These are phyloP conservation scores for Aurelia aurita complex sp. Pacific DNA, from an alignment of 30 jellyfish, hydroid and myxozoan genomes.

Conservation along the genomic window DNA sequence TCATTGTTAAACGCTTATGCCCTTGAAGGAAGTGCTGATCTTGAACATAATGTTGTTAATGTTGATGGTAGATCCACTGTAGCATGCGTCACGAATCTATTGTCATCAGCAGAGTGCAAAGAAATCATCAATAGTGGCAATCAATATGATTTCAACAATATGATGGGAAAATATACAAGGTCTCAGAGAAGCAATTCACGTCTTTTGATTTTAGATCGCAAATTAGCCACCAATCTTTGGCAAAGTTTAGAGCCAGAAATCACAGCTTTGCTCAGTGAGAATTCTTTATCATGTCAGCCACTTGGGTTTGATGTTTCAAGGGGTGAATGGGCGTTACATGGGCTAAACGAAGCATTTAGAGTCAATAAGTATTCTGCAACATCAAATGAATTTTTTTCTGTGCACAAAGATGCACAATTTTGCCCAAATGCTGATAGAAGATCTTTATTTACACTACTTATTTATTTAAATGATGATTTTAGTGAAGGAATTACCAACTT, in stretches of 20 bases:
- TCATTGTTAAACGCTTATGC: not conserved
- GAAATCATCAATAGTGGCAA: constrained; percentile 5
- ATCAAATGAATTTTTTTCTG: constrained; percentile 38
- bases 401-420: constrained; percentile 70
- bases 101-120: constrained; percentile 26
- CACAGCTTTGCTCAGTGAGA: not conserved
- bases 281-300: not conserved
- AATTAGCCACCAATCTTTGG: constrained; percentile 47
- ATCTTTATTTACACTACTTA: constrained; percentile 39
- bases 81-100: constrained; percentile 16
- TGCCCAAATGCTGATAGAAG: constrained; percentile 73
- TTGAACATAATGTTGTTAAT: constrained; percentile 4
- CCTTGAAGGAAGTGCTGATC: not conserved
- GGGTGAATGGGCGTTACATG: constrained; percentile 51
- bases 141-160: not conserved
- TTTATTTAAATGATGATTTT: constrained; percentile 62
- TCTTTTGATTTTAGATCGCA: constrained; percentile 25
- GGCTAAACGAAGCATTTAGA: constrained; percentile 45
- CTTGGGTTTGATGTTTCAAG: constrained; percentile 58
- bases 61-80: constrained; percentile 6
- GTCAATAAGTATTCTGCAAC: constrained; percentile 22
- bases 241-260: not conserved
- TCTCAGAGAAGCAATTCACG: constrained; percentile 36
- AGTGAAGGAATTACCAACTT: constrained; percentile 59
- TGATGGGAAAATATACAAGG: not conserved